These are phyloP conservation scores for Merluccius polli DNA, from an alignment of 2,797 vertebrate genomes.

Conservation along the genomic window DNA sequence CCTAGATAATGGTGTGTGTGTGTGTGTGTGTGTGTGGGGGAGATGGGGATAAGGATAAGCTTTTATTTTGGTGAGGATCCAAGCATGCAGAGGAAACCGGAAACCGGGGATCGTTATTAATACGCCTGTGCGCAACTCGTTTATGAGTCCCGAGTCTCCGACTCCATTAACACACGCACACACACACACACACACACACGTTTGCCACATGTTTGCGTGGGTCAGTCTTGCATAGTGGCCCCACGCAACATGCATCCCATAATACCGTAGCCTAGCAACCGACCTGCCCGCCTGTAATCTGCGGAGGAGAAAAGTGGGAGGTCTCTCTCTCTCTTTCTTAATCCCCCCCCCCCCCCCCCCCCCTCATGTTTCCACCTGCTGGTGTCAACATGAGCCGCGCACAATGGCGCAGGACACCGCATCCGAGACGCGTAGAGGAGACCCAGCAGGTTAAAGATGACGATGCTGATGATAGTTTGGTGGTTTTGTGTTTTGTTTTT, in stretches of 20 bases:
- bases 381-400: constrained; percentile 16
- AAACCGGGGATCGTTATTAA: no score
- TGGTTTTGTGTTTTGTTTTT: not conserved
- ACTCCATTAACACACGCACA: no score
- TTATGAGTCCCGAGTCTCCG: no score
- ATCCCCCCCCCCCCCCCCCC: constrained; percentile 52
- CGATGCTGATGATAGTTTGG: not conserved
- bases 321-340: constrained; percentile 42
- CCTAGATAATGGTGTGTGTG: no score
- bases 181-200: no score
- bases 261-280: not conserved
- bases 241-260: no score
- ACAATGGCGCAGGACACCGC: constrained; percentile 41
- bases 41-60: no score
- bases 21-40: no score
- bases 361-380: constrained; percentile 4
- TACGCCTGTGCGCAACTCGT: no score
- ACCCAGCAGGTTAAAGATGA: not conserved
- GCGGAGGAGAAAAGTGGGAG: constrained; percentile 53
- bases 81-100: not conserved
- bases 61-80: not conserved
- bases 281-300: constrained; percentile 29
- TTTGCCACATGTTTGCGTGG: no score
- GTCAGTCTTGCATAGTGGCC: no score
- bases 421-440: constrained; percentile 49